Evolutionary conservation across 2,797 vertebrate genomes (phyloP).

Genomic region (Halcyon leucocephala): DNA sequence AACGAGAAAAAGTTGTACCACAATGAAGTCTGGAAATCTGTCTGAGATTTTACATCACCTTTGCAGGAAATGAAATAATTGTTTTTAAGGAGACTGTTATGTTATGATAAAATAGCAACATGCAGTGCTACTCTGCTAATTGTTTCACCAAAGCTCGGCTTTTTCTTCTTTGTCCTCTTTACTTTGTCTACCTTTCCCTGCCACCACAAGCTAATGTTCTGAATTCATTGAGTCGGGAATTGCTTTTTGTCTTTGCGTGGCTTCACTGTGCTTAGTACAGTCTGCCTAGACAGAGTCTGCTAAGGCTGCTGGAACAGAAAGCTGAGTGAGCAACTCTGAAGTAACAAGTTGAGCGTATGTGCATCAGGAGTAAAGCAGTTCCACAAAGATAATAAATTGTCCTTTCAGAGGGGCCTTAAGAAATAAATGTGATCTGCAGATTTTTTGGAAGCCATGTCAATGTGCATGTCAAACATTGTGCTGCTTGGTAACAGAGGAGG

Average conservation of each 20-base stretch:
- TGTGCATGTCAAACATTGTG: not conserved
- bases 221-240: not conserved
- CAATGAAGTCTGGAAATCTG: constrained; percentile 1
- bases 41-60: not conserved
- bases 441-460: not conserved
- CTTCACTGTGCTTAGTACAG: not conserved
- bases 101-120: not conserved
- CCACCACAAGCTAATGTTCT: fast-evolving
- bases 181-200: not conserved
- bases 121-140: not conserved
- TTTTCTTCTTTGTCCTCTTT: not conserved
- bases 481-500: not conserved
- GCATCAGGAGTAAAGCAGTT: not conserved
- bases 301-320: not conserved
- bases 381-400: not conserved
- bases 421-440: not conserved
- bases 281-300: not conserved
- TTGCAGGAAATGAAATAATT: not conserved
- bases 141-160: not conserved
- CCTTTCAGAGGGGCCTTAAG: not conserved
- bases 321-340: not conserved
- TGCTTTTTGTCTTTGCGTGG: not conserved
- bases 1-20: constrained; percentile 34
- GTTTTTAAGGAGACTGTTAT: not conserved
- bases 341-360: not conserved